Conservation (phyloP, 2,113 vertebrate species). For the Phycodurus eques region DNA sequence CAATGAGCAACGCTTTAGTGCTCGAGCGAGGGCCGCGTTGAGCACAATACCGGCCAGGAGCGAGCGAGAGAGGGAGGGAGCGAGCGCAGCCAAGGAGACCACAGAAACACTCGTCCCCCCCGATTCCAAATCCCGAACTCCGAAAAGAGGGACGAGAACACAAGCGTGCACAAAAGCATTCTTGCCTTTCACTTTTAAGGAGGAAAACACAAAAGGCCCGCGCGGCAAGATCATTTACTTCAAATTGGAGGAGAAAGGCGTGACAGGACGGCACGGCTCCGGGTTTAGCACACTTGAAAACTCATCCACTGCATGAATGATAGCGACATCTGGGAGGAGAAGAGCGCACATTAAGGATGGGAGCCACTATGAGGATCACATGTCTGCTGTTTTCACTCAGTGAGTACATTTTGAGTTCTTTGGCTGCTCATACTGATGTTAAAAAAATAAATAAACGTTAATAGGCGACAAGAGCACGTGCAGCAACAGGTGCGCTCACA, state of each 20-base stretch:
- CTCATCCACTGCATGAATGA: slow-evolving; percentile 16
- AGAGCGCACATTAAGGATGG: slow-evolving; percentile 32
- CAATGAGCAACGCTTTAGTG: slow-evolving; percentile 29
- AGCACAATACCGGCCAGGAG: slow-evolving; percentile 39
- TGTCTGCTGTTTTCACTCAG: slow-evolving; percentile 56
- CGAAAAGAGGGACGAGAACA: slow-evolving; percentile 26
- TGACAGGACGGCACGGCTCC: slow-evolving; percentile 28
- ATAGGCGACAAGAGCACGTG: background rate
- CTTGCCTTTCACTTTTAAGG: slow-evolving; percentile 55
- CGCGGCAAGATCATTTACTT: slow-evolving; percentile 32
- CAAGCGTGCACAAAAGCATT: slow-evolving; percentile 69
- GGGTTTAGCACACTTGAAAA: background rate
- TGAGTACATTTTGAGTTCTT: slow-evolving; percentile 41
- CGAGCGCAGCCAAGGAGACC: slow-evolving; percentile 68
- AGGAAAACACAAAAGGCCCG: slow-evolving; percentile 38
- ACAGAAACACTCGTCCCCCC: slow-evolving; percentile 49
- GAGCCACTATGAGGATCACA: slow-evolving; percentile 39
- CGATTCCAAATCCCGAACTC: slow-evolving; percentile 47
- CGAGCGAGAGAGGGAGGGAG: slow-evolving; percentile 16
- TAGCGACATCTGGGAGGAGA: slow-evolving; percentile 19
- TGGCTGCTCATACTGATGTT: background rate
- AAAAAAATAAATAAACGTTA: background rate
- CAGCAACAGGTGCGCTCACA: slow-evolving; percentile 31
- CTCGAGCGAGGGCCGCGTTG: slow-evolving; percentile 7
- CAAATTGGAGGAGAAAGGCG: slow-evolving; percentile 52